phyloP scores from a whole-genome alignment of 1,140 invertebrate species.

The Lithobius niger region DNA sequence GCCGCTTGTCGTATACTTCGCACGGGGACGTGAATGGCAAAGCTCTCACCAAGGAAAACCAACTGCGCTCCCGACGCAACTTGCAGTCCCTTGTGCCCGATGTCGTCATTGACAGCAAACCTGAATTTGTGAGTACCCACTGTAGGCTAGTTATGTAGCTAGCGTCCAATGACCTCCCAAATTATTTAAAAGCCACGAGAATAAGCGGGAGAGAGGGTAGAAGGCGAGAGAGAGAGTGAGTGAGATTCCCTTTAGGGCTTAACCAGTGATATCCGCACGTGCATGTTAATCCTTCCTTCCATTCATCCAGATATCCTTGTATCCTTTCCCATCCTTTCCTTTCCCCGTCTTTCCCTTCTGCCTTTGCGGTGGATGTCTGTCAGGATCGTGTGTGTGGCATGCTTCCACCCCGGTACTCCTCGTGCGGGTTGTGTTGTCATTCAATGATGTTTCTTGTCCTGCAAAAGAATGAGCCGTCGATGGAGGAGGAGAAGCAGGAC shows the following conservation, averaged over 20 bases:
- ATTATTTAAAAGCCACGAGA: too few species aligned
- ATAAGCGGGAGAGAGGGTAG: too few species aligned
- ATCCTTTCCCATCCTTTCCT: neutral
- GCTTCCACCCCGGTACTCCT: neutral
- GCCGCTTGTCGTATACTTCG: constrained; percentile 79
- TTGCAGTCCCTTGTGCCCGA: constrained; percentile 20
- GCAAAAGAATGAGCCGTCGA: neutral
- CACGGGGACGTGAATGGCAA: constrained; percentile 68
- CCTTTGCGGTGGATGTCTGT: neutral
- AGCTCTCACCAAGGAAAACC: constrained; percentile 68
- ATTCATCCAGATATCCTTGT: neutral
- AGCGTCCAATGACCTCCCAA: too few species aligned
- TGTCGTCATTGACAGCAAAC: constrained; percentile 14
- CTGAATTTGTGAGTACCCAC: constrained; percentile 12
- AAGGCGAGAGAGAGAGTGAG: too few species aligned
- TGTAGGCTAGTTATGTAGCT: too few species aligned
- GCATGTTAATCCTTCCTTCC: neutral
- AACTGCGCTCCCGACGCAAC: constrained; percentile 47
- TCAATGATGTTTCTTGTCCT: neutral
- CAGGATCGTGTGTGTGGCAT: neutral
- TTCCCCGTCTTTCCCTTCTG: neutral
- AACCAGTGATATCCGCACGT: neutral
- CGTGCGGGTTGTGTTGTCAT: too few species aligned
- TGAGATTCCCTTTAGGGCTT: too few species aligned
- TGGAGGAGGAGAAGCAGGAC: constrained; percentile 13